Percentiles rank a stretch among this genome's conserved stretches.
phyloP scores from a whole-genome alignment of 2,888 invertebrate genomes.

The Epiblema foenella region DNA sequence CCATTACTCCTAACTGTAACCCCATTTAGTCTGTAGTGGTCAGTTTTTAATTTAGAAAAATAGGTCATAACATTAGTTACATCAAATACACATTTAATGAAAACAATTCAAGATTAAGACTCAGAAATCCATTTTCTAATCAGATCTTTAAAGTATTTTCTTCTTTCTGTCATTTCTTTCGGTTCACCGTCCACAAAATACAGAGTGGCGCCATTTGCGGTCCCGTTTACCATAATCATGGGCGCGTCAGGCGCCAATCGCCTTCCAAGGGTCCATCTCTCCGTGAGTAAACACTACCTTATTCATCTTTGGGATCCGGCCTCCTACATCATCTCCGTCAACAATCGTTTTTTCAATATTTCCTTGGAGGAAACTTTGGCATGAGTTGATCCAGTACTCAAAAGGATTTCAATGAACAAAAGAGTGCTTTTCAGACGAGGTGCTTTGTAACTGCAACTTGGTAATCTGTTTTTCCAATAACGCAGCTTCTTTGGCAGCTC shows the following conservation, averaged over 20 bases:
- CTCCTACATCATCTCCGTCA: slow-evolving; percentile 63
- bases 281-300: background rate
- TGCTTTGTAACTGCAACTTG: slow-evolving; percentile 89
- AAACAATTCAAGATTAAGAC: background rate
- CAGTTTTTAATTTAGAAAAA: too few relatives aligned
- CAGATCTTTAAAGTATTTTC: slow-evolving; percentile 66
- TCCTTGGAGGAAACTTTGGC: slow-evolving; percentile 71
- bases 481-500: too few relatives aligned
- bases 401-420: slow-evolving; percentile 81
- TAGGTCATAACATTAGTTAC: too few relatives aligned
- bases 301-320: background rate
- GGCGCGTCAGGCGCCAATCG: slow-evolving; percentile 81
- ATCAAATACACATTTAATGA: background rate
- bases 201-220: background rate
- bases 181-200: slow-evolving; percentile 50
- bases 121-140: slow-evolving; percentile 55
- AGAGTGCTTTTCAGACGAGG: slow-evolving; percentile 82
- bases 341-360: slow-evolving; percentile 68
- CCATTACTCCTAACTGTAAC: too few relatives aligned
- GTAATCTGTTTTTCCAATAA: too few relatives aligned
- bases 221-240: slow-evolving; percentile 45
- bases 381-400: slow-evolving; percentile 71
- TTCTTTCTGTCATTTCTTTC: slow-evolving; percentile 68
- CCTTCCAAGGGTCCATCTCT: slow-evolving; percentile 78
- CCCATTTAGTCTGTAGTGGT: too few relatives aligned